Conservation (phyloP, 2,797 vertebrate species). For the Sebastes kiyomatsui region DNA sequence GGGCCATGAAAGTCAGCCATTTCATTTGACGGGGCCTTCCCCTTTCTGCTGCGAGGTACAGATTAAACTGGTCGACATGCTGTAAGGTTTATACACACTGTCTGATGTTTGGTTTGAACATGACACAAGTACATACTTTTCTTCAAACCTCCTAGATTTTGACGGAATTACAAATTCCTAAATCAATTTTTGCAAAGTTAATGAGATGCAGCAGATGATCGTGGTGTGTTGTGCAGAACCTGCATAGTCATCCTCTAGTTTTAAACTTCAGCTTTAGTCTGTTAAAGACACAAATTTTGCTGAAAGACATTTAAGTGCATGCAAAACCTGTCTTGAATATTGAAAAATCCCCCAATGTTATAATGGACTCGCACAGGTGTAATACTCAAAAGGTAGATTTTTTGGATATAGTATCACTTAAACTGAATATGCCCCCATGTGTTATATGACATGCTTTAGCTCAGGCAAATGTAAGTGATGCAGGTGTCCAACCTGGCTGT, state of each 20-base stretch:
- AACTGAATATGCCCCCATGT: slow-evolving; percentile 5
- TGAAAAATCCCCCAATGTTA: background rate
- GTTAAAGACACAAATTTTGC: background rate
- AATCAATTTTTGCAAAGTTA: background rate
- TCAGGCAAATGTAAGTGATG: slow-evolving; percentile 22
- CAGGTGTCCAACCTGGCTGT: slow-evolving; percentile 40
- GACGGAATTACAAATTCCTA: background rate
- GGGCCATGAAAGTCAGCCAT: slow-evolving; percentile 60
- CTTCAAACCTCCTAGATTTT: background rate
- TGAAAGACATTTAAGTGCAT: background rate
- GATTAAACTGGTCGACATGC: slow-evolving; percentile 41
- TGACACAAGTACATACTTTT: slow-evolving; percentile 1
- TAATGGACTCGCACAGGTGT: background rate
- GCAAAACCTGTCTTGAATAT: background rate
- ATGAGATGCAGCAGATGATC: background rate
- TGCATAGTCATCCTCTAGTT: background rate
- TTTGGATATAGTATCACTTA: background rate
- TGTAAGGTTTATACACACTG: slow-evolving; percentile 20
- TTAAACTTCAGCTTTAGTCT: background rate
- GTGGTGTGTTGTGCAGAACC: background rate
- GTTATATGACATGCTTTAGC: background rate
- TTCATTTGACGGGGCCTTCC: slow-evolving; percentile 65
- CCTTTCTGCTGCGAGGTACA: slow-evolving; percentile 45
- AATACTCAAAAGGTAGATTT: background rate
- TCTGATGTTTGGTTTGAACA: slow-evolving; percentile 43